Conservation (phyloP, 2,888 invertebrate species). For the Caenorhabditis macrosperma region DNA sequence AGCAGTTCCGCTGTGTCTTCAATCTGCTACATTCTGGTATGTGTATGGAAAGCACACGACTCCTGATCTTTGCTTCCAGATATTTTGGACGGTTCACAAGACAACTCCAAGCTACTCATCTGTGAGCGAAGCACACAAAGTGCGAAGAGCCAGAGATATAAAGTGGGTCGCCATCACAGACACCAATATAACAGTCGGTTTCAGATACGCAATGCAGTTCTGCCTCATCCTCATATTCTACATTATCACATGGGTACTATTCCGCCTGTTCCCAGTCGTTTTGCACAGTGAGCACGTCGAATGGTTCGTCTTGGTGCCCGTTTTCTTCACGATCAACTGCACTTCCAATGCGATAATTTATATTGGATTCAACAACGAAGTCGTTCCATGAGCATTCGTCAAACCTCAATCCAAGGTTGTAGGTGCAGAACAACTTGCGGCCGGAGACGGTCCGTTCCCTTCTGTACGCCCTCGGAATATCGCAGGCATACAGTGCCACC, state of each 20-base stretch:
- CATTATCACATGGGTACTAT: constrained; percentile 44
- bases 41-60: no score
- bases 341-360: constrained; percentile 51
- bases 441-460: background rate
- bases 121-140: background rate
- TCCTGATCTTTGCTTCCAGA: constrained; percentile 29
- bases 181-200: no score
- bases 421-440: constrained; percentile 28
- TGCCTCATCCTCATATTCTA: constrained; percentile 52
- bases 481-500: background rate
- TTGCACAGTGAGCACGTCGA: constrained; percentile 40
- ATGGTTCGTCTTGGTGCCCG: constrained; percentile 56
- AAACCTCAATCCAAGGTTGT: background rate
- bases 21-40: constrained; percentile 54
- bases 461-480: background rate
- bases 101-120: background rate
- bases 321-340: constrained; percentile 58
- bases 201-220: constrained; percentile 61
- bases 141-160: constrained; percentile 13
- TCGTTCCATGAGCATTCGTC: background rate
- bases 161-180: no score
- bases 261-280: constrained; percentile 40
- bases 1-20: constrained; percentile 37
- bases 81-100: constrained; percentile 37
- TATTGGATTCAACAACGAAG: constrained; percentile 30